phyloP scores from a whole-genome alignment of 2,888 invertebrate genomes.

The Platycnemis pennipes region DNA sequence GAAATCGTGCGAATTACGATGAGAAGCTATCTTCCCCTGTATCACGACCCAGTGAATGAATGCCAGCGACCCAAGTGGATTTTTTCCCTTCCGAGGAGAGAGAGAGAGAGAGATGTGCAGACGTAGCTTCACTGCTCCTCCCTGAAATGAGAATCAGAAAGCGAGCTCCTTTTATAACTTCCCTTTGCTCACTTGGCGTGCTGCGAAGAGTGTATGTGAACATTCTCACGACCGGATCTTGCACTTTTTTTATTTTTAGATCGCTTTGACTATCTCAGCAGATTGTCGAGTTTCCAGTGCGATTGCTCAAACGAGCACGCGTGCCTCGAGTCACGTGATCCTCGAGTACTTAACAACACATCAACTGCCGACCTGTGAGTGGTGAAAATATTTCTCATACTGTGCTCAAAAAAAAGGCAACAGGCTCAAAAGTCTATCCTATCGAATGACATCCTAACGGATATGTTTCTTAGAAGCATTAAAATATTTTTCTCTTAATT shows the following conservation, averaged over 20 bases:
- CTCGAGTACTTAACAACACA: not conserved
- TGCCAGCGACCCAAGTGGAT: not conserved
- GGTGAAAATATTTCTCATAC: not conserved
- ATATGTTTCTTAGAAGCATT: too few relatives aligned
- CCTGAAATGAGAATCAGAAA: not conserved
- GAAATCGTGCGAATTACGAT: not conserved
- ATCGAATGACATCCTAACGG: too few relatives aligned
- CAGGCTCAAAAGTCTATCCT: too few relatives aligned
- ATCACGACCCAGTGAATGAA: not conserved
- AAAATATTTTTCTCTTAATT: too few relatives aligned
- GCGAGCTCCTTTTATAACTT: not conserved
- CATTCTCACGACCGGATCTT: not conserved
- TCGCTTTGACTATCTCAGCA: not conserved
- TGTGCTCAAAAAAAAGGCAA: not conserved
- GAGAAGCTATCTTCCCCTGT: not conserved
- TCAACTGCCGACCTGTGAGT: not conserved
- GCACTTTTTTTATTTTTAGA: not conserved
- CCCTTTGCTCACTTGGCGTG: not conserved
- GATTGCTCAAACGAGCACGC: not conserved
- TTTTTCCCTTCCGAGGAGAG: not conserved
- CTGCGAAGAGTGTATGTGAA: not conserved
- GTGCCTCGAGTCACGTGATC: not conserved
- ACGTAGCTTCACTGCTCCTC: not conserved
- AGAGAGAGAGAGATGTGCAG: not conserved
- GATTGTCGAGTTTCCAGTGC: not conserved